Evolutionary conservation across 2,888 invertebrate genomes (phyloP), one percentile per base, ranked within the genome.

Genomic region (Herminia tarsipennalis): DNA sequence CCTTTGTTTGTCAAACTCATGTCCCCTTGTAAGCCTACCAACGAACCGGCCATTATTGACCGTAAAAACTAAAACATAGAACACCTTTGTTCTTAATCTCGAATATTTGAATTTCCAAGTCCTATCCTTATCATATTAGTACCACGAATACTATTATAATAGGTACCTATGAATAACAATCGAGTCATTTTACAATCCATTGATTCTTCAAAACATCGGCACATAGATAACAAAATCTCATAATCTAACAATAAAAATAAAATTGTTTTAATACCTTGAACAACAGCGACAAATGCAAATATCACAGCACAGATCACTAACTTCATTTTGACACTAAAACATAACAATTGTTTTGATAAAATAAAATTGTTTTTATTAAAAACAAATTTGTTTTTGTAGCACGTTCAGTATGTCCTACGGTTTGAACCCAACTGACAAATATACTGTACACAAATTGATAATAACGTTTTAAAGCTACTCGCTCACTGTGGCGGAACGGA

Each of bases 311-410:
- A 58, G 25, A 63, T 34, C 55, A 64, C 34, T 29, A 63, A 44
- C 53, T 56, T 73, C 73, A 73, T 73, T 17, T 41, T 53, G 8
- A 25, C 62, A 70, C 64, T 46, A 38, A 16, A 48, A 55, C 70
- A 72, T 69, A 22, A 41, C 41, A n/a, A n/a, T n/a, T n/a, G n/a
- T n/a, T 2, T 30, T 24, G 8, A 30, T 8, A 36, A 12, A 6
- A 17, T 3, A 13, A 12, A 32, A 25, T 24, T 32, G 1, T 18
- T 21, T 14, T 27, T n/a, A 14, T 28, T 4, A 8, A 28, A 13
- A 27, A 2, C 3, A 5, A 27, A n/a, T 17, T 14, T 27, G 12
- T 8, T 13, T 8, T 5, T 16, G 8, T 9, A 2, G n/a, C 25
- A 16, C 32, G 37, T 32, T 25, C 4, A 18, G 5, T 10, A 12